Evolutionary conservation across 2,113 vertebrate genomes (phyloP), one percentile per base, ranked within the genome.

Genomic region (Corydoras maculifer): DNA sequence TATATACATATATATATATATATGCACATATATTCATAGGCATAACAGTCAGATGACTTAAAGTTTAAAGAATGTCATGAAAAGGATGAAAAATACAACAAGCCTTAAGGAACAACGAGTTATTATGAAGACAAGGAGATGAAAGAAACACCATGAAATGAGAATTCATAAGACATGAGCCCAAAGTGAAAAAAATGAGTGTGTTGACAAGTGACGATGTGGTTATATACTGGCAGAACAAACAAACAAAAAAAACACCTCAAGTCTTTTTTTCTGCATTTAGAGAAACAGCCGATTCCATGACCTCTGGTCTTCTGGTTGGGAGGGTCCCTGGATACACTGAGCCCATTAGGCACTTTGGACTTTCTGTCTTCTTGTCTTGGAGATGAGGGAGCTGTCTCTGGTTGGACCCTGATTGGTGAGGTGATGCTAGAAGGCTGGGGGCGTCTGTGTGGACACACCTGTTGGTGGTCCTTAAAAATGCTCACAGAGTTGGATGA

Each of bases 401-500:
- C 77, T 65, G 48, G 29, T 72, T 76, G 66, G 2, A 11, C 3
- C 12, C 18, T n/a, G 4, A 49, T 69, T 2, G 78, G 77, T 2
- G 80, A 85, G 3, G 72, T 77, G 0, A 1, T 71, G 63, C 73
- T 72, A 0, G 29, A 49, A 0, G 69, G 68, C 57, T 75, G 73
- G 43, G 75, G 64, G 8, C 59, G 49, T 62, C 59, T 72, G 5
- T 31, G 67, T 9, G 67, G 76, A 15, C 84, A 83, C 49, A 80
- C 64, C 63, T 77, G 70, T 15, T 75, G 69, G 3, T 75, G 48
- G 0, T 83, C 81, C 11, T 65, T 18, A 9, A 64, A 78, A 75
- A 72, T 82, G 64, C 58, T 65, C 57, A 74, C 68, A 55, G 82
- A 87, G 75, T 72, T 76, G 63, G 80, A 84, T 15, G 82, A 83